A percentile compares a stretch with the other conserved stretches of the same genome.
Conservation (phyloP, 2,797 vertebrate species). For the Fringilla coelebs region DNA sequence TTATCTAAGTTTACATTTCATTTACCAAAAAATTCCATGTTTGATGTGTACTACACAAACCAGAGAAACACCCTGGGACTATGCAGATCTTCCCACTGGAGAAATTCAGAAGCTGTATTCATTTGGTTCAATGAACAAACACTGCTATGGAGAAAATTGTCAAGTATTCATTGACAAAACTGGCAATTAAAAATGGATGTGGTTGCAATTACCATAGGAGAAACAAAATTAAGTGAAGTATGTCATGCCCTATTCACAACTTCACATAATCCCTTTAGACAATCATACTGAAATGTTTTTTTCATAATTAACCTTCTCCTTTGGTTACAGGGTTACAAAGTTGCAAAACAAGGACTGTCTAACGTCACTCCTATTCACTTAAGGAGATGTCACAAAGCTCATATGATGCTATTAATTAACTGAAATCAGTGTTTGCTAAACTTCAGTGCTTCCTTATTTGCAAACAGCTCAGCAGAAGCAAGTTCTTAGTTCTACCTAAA, state of each 20-base stretch:
- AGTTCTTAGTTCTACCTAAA: slow-evolving; percentile 39
- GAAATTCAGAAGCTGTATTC: not conserved
- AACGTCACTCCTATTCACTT: not conserved
- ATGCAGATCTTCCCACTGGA: not conserved
- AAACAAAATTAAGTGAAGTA: slow-evolving; percentile 42
- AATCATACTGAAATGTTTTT: not conserved
- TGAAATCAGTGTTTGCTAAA: not conserved
- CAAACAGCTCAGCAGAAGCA: not conserved
- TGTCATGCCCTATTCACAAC: slow-evolving; percentile 48
- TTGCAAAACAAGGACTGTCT: not conserved
- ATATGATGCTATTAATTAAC: not conserved
- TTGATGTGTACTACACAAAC: not conserved
- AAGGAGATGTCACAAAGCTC: not conserved
- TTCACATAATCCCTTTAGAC: not conserved
- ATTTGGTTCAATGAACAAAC: slow-evolving; percentile 26
- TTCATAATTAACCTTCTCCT: not conserved
- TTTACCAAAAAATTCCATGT: not conserved
- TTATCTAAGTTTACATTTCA: not conserved
- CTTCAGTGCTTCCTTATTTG: not conserved
- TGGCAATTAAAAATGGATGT: slow-evolving; percentile 32
- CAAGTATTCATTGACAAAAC: slow-evolving; percentile 7
- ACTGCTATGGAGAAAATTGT: not conserved
- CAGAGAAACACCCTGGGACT: not conserved
- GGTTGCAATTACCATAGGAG: not conserved
- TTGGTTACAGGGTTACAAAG: not conserved